Evolutionary conservation across 2,797 vertebrate species (phyloP).

Genomic region (Remorina albescens): DNA sequence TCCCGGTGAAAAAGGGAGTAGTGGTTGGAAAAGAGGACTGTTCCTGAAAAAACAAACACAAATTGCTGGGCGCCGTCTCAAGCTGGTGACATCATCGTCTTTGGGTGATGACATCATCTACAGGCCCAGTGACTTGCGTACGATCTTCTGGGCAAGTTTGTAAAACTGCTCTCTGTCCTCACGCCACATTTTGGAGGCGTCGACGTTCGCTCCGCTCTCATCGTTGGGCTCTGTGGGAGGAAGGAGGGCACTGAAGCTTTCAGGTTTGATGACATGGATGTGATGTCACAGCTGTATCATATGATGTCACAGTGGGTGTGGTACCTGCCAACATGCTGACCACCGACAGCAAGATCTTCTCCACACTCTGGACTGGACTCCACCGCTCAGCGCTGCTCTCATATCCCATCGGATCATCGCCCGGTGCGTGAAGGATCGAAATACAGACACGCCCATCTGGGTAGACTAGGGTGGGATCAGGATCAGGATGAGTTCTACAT

Average conservation of each 20-base stretch:
- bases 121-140: conserved; percentile 94
- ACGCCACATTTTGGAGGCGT: conserved; percentile 98
- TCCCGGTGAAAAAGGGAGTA: background rate
- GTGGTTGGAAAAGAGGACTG: background rate
- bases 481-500: background rate
- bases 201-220: conserved; percentile 96
- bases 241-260: no score
- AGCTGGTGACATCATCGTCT: conserved; percentile 20
- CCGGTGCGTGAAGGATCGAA: conserved; percentile 96
- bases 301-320: no score
- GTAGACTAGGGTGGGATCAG: conserved; percentile 87
- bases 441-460: conserved; percentile 97
- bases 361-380: conserved; percentile 98
- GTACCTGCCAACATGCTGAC: conserved; percentile 97
- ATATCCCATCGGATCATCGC: conserved; percentile 98
- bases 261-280: no score
- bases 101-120: conserved; percentile 67
- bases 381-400: conserved; percentile 98
- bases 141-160: conserved; percentile 93
- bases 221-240: conserved; percentile 92
- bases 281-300: no score
- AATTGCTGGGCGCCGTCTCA: background rate
- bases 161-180: conserved; percentile 96
- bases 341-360: conserved; percentile 95
- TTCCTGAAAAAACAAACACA: conserved; percentile 13